These are phyloP conservation scores for Syrmaticus mikado DNA, from an alignment of 2,113 vertebrate species.

Conservation along the genomic window DNA sequence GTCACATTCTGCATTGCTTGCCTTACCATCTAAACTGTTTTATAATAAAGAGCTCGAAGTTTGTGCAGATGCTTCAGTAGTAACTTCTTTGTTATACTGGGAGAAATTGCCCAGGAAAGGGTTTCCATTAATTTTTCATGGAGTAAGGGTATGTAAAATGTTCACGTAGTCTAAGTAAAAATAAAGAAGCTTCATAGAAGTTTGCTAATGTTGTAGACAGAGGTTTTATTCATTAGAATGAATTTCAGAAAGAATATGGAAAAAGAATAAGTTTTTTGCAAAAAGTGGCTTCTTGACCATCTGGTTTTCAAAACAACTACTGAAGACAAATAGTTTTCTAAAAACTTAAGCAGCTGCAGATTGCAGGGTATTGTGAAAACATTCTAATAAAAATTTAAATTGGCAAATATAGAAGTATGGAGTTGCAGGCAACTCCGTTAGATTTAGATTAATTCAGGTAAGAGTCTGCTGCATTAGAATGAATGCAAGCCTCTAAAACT, in stretches of 20 bases:
- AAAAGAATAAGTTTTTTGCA: not conserved
- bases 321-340: not conserved
- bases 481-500: not conserved
- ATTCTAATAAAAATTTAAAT: not conserved
- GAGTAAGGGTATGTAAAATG: constrained; percentile 84
- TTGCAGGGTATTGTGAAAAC: not conserved
- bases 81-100: constrained; percentile 87
- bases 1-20: constrained; percentile 87
- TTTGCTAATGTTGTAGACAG: not conserved
- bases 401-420: not conserved
- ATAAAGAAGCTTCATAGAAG: not conserved
- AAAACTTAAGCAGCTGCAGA: not conserved
- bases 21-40: constrained; percentile 90
- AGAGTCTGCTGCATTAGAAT: not conserved
- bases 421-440: not conserved
- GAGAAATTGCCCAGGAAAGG: constrained; percentile 85
- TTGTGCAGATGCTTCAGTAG: constrained; percentile 79
- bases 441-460: not conserved
- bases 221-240: not conserved
- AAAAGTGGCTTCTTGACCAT: not conserved
- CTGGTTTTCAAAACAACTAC: not conserved
- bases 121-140: constrained; percentile 94
- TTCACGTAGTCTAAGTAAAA: not conserved
- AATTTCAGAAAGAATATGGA: not conserved
- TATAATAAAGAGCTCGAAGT: constrained; percentile 87